Evolutionary conservation across 2,113 vertebrate species (phyloP).

Genomic region (Lasiurus cinereus): DNA sequence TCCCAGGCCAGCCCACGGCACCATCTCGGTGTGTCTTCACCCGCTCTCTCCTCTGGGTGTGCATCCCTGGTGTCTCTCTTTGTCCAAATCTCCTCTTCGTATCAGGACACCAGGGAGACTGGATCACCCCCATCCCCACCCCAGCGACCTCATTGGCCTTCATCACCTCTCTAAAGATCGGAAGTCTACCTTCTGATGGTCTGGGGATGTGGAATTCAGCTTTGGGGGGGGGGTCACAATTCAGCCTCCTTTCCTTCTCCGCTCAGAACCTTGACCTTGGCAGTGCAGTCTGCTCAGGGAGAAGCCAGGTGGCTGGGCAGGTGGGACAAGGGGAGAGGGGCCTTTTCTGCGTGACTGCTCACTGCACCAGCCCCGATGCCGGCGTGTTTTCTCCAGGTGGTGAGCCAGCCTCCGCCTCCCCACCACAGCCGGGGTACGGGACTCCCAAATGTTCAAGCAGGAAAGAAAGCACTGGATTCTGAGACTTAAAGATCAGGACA

Average conservation of each 20-base stretch:
- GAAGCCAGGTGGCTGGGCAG: accelerated
- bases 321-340: accelerated
- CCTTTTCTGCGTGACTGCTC: accelerated
- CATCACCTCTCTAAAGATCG: neutral
- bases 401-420: neutral
- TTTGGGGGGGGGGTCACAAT: too few relatives aligned
- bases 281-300: accelerated
- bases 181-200: neutral
- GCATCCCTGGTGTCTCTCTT: neutral
- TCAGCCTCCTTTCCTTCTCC: neutral
- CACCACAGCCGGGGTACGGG: neutral
- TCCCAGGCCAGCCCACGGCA: accelerated
- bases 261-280: neutral
- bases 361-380: neutral
- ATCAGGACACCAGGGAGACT: neutral
- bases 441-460: neutral
- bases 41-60: neutral
- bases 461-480: neutral
- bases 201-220: neutral
- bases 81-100: neutral
- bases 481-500: neutral
- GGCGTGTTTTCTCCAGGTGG: neutral
- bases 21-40: neutral
- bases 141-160: neutral
- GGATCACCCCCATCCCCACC: neutral